Percentiles rank a stretch among this genome's conserved stretches.
Evolutionary conservation across 2,888 invertebrate genomes (phyloP).

Genomic region (Orthosia cruda): DNA sequence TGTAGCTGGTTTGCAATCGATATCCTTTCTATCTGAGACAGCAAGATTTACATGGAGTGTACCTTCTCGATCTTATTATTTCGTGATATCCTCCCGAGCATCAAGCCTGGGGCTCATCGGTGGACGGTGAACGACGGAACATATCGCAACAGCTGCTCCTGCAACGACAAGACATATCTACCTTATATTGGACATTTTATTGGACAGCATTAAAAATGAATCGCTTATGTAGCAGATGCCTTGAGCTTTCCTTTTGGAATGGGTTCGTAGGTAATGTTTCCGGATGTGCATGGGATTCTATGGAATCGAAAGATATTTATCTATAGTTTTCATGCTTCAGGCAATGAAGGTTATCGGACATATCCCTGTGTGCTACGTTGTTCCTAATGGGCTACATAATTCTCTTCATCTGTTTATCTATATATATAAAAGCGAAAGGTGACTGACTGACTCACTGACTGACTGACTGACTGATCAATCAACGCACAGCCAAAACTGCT

Average conservation of each 20-base stretch:
- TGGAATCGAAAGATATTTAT: no score
- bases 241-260: conserved; percentile 14
- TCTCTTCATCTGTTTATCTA: background rate
- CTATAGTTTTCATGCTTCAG: background rate
- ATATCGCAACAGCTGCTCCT: conserved; percentile 60
- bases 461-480: no score
- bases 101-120: conserved; percentile 22
- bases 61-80: conserved; percentile 28
- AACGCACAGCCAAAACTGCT: no score
- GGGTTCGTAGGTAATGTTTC: background rate
- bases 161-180: conserved; percentile 51
- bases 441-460: no score
- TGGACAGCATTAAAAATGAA: conserved; percentile 59
- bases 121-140: conserved; percentile 21
- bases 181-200: conserved; percentile 63
- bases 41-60: background rate
- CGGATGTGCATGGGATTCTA: background rate
- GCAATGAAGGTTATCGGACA: background rate
- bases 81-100: conserved; percentile 8
- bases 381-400: background rate
- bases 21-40: background rate
- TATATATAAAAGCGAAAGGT: no score
- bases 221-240: conserved; percentile 49
- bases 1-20: background rate
- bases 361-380: background rate